These are phyloP conservation scores for Callionymus lyra DNA, from an alignment of 2,113 vertebrate genomes.

Conservation along the genomic window DNA sequence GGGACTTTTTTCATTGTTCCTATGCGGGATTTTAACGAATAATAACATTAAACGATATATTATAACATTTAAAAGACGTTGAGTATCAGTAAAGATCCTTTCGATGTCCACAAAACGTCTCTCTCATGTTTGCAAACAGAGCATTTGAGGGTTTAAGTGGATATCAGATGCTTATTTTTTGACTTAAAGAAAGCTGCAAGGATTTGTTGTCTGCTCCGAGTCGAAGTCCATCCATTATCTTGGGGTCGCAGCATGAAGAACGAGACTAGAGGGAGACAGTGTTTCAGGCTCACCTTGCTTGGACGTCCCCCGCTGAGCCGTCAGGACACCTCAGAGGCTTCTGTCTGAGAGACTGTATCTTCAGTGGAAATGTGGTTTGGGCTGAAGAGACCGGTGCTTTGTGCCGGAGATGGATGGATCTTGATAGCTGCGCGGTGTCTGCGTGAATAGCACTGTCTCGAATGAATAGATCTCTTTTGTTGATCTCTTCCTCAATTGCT, in stretches of 20 bases:
- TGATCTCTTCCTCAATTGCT: slow-evolving; percentile 37
- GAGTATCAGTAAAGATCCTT: too few species aligned
- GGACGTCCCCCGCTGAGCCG: slow-evolving; percentile 16
- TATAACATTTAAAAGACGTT: too few species aligned
- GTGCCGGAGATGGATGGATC: slow-evolving; percentile 44
- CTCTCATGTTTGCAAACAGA: too few species aligned
- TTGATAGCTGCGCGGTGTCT: slow-evolving; percentile 27
- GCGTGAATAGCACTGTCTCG: slow-evolving; percentile 25
- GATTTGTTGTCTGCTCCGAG: too few species aligned
- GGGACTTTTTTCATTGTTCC: too few species aligned
- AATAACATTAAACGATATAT: too few species aligned
- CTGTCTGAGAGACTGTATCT: slow-evolving; percentile 25
- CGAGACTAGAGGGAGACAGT: slow-evolving; percentile 3
- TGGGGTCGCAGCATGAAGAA: slow-evolving; percentile 15
- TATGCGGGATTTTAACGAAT: too few species aligned
- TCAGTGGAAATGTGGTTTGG: slow-evolving; percentile 24
- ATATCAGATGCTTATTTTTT: too few species aligned
- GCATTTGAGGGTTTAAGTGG: too few species aligned
- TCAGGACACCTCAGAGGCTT: slow-evolving; percentile 18
- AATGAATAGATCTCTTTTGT: slow-evolving; percentile 45
- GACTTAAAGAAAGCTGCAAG: too few species aligned
- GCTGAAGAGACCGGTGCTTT: slow-evolving; percentile 32
- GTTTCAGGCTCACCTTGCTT: slow-evolving; percentile 12
- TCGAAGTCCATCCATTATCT: not conserved
- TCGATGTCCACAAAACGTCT: too few species aligned